Evolutionary conservation across 2,113 vertebrate species (phyloP).

Genomic region (Hypanus sabinus): DNA sequence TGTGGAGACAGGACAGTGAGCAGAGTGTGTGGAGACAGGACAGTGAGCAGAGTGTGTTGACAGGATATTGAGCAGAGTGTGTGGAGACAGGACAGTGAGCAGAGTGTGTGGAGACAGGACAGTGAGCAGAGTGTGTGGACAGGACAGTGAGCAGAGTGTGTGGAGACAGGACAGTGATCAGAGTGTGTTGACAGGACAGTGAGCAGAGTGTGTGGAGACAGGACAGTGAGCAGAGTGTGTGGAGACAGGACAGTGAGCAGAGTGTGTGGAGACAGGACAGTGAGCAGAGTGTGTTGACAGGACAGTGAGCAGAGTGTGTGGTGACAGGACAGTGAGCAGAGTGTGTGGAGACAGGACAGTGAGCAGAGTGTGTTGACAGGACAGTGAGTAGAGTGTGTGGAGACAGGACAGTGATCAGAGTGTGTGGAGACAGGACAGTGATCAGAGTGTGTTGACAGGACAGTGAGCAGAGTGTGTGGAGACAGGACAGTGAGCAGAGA

Average conservation of each 20-base stretch:
- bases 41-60: too few species aligned
- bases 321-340: too few species aligned
- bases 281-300: not conserved
- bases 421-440: not conserved
- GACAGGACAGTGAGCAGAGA: not conserved
- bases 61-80: not conserved
- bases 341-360: too few species aligned
- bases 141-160: not conserved
- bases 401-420: not conserved
- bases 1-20: not conserved
- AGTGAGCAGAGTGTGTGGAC: not conserved
- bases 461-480: not conserved
- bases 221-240: not conserved
- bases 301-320: not conserved
- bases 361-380: too few species aligned
- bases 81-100: too few species aligned
- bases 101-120: not conserved
- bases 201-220: not conserved
- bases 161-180: too few species aligned
- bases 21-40: too few species aligned
- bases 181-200: too few species aligned
- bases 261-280: not conserved
- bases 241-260: not conserved
- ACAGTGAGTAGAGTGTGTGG: too few species aligned
- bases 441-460: not conserved